A percentile compares a stretch with the other conserved stretches of the same genome.
These are phyloP conservation scores for Herpailurus yagouaroundi DNA, from an alignment of 2,113 vertebrate genomes.

Conservation along the genomic window DNA sequence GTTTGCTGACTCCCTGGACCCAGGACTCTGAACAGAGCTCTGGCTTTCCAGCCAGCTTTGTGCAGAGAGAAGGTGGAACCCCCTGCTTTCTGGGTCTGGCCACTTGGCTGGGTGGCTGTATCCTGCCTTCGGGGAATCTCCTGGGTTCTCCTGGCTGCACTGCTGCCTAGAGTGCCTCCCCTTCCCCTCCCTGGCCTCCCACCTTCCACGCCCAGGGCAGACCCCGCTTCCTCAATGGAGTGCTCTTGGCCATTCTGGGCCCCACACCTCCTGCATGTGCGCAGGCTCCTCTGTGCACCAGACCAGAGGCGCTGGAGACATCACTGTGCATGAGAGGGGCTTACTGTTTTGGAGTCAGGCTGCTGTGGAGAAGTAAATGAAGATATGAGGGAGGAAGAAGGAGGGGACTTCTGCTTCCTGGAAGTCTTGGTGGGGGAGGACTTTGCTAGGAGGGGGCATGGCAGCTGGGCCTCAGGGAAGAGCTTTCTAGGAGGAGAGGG, in stretches of 20 bases:
- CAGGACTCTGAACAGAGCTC: background rate
- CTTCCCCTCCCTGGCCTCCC: background rate
- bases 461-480: background rate
- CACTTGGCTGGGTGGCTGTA: background rate
- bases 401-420: background rate
- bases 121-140: background rate
- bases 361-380: background rate
- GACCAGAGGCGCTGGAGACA: background rate
- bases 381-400: background rate
- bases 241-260: fast-evolving
- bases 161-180: background rate
- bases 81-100: no score
- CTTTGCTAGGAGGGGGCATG: background rate
- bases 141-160: no score
- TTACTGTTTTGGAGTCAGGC: fast-evolving
- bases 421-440: background rate
- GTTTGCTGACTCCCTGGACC: no score
- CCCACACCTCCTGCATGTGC: no score
- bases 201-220: background rate
- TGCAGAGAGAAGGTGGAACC: background rate
- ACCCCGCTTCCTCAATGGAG: fast-evolving
- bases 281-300: fast-evolving
- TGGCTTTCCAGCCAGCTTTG: background rate
- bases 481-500: background rate
- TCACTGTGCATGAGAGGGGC: background rate